Conservation (phyloP, 2,113 vertebrate species). For the Cyanoramphus novaezelandiae region DNA sequence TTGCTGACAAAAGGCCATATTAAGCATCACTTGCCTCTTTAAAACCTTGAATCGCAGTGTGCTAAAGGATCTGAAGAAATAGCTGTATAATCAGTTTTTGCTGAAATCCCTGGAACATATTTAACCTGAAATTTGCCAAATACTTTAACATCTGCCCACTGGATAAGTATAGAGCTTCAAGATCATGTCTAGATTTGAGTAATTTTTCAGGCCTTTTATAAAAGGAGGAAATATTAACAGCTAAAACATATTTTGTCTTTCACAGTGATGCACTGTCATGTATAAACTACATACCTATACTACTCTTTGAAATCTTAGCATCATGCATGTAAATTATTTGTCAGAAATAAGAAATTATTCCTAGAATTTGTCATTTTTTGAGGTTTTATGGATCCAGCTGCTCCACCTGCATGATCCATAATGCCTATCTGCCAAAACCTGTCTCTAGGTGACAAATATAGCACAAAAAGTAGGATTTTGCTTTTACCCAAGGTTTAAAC, state of each 20-base stretch:
- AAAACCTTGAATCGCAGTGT: neutral
- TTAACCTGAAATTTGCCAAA: slow-evolving; percentile 1
- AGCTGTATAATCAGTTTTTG: neutral
- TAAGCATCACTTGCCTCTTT: neutral
- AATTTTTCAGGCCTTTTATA: neutral
- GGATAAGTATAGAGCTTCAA: slow-evolving; percentile 5
- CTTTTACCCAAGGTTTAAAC: neutral
- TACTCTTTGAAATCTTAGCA: neutral
- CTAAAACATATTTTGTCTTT: neutral
- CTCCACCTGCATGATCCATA: neutral
- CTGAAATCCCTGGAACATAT: neutral
- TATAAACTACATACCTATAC: neutral
- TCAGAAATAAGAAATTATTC: neutral
- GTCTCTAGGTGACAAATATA: neutral
- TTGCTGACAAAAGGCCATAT: neutral
- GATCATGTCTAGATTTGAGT: neutral
- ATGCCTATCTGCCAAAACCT: neutral
- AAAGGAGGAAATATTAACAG: neutral
- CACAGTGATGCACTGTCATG: neutral
- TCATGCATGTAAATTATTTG: neutral
- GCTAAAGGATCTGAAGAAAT: neutral
- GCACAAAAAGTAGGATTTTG: neutral
- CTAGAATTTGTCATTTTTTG: neutral
- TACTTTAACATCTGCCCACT: neutral
- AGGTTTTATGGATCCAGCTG: neutral